Percentiles rank a stretch among this genome's conserved stretches.
Evolutionary conservation across 2,113 vertebrate genomes (phyloP).

Genomic region (Phodopus roborovskii): DNA sequence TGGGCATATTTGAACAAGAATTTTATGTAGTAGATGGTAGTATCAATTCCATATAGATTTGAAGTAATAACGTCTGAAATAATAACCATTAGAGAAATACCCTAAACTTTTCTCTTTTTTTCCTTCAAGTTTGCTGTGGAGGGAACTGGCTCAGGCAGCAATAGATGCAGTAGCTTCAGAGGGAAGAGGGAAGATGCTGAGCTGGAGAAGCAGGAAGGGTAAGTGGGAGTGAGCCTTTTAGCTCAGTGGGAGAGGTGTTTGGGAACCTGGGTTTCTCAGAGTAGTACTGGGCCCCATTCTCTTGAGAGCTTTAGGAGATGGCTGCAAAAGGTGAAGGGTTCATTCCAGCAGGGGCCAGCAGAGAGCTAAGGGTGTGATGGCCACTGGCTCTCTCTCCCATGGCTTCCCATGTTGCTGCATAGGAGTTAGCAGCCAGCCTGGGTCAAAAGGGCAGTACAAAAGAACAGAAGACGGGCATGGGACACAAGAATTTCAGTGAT

Average conservation of each 20-base stretch:
- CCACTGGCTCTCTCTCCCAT: background rate
- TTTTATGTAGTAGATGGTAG: background rate
- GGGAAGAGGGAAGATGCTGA: background rate
- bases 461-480: too few species aligned
- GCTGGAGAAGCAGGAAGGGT: background rate
- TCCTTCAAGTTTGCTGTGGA: background rate
- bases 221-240: background rate
- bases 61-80: constrained; percentile 20
- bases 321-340: background rate
- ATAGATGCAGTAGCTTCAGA: background rate
- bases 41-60: constrained; percentile 24
- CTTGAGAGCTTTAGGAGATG: background rate
- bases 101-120: background rate
- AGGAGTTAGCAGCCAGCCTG: background rate
- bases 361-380: background rate
- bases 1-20: background rate
- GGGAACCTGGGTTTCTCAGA: background rate
- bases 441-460: background rate
- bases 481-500: background rate
- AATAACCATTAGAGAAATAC: constrained; percentile 7
- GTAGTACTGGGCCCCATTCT: background rate
- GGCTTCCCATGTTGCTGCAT: background rate
- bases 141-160: background rate
- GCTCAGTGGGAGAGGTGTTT: background rate
- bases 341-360: background rate